These are phyloP conservation scores for Heliconius nattereri DNA, from an alignment of 1,140 invertebrate species.

Conservation along the genomic window DNA sequence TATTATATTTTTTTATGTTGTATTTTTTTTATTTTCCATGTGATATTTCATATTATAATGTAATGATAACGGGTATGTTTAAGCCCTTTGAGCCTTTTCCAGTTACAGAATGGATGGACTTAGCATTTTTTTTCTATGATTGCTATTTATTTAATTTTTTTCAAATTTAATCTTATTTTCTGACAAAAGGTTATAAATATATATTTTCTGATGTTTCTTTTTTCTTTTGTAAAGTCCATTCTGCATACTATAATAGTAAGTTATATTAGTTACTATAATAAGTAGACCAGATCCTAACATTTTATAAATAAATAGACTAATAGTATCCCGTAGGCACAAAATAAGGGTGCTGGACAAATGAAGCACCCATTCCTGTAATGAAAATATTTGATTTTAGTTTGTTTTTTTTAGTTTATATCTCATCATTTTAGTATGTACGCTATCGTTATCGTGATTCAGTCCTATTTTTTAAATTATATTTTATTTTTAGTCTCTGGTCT, in stretches of 20 bases:
- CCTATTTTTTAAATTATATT: background rate
- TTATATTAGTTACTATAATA: slow-evolving; percentile 9
- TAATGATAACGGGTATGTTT: background rate
- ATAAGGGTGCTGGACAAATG: slow-evolving; percentile 36
- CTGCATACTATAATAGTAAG: background rate
- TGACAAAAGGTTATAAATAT: background rate
- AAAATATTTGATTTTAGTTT: slow-evolving; percentile 32
- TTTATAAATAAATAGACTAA: slow-evolving; percentile 12
- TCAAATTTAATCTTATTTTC: too few species aligned
- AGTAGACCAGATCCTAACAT: slow-evolving; percentile 19
- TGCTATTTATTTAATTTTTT: background rate
- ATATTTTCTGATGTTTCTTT: background rate
- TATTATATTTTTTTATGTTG: slow-evolving; percentile 1
- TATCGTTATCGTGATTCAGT: background rate
- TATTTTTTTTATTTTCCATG: background rate
- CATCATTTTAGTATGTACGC: background rate
- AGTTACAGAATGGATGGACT: background rate
- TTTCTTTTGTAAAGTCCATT: background rate
- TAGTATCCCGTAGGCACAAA: slow-evolving; percentile 38
- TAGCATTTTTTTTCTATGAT: background rate
- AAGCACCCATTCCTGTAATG: slow-evolving; percentile 47
- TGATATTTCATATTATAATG: background rate
- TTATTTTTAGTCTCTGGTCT: background rate
- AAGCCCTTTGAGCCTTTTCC: background rate
- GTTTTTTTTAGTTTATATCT: slow-evolving; percentile 1